Percentiles rank a stretch among this genome's conserved stretches.
Evolutionary conservation across 2,888 invertebrate species (phyloP).

Genomic region (Idaea biselata): DNA sequence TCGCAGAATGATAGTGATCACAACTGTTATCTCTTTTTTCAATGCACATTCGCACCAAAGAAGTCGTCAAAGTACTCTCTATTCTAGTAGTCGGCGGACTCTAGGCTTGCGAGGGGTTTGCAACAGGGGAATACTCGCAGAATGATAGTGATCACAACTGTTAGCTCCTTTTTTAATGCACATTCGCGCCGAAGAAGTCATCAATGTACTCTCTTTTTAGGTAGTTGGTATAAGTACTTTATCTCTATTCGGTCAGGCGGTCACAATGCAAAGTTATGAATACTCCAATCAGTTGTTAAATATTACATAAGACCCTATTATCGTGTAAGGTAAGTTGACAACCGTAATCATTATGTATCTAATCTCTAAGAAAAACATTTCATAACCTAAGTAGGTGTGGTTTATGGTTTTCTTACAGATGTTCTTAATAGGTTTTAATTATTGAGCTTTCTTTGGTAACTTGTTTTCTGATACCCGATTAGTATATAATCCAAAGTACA

Average conservation of each 20-base stretch:
- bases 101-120: too few relatives aligned
- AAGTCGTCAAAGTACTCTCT: neutral
- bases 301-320: slow-evolving; percentile 17
- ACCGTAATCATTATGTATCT: neutral
- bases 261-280: slow-evolving; percentile 36
- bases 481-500: too few relatives aligned
- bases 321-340: slow-evolving; percentile 10
- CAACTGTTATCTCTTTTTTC: too few relatives aligned
- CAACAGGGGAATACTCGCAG: too few relatives aligned
- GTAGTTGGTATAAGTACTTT: neutral
- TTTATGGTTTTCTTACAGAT: neutral
- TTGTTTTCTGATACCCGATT: neutral
- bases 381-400: neutral
- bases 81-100: neutral
- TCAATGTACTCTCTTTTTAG: neutral
- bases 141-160: too few relatives aligned
- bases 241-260: slow-evolving; percentile 19
- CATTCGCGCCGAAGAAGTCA: neutral
- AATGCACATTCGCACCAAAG: too few relatives aligned
- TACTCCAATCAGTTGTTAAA: slow-evolving; percentile 27
- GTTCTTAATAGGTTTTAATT: neutral
- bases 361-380: neutral
- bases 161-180: too few relatives aligned
- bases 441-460: neutral
- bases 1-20: too few relatives aligned